Conservation (phyloP, 1,140 invertebrate species). For the Epicauta chinensis region DNA sequence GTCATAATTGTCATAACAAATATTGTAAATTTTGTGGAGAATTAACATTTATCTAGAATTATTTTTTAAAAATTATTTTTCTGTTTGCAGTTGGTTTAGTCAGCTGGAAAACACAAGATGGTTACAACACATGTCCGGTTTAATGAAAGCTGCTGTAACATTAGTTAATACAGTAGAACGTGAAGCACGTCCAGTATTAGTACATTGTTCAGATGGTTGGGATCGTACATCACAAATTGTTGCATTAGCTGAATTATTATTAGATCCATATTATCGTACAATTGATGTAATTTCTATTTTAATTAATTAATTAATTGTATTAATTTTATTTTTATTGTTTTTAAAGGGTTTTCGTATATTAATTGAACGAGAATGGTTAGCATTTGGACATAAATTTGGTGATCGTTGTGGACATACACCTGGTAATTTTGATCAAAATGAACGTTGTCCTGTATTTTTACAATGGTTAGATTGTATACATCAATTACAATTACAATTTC, state of each 20-base stretch:
- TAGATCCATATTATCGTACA: constrained; percentile 92
- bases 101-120: constrained; percentile 82
- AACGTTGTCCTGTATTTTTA: constrained; percentile 92
- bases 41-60: no score
- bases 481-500: constrained; percentile 85
- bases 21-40: no score
- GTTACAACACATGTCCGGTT: constrained; percentile 80
- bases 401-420: constrained; percentile 87
- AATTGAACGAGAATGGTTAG: constrained; percentile 91
- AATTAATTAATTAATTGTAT: neutral
- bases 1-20: no score
- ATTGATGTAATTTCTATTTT: constrained; percentile 62
- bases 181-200: constrained; percentile 83
- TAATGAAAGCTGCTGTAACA: constrained; percentile 72
- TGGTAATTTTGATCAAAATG: constrained; percentile 78
- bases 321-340: neutral
- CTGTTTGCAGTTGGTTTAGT: constrained; percentile 72
- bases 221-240: constrained; percentile 94
- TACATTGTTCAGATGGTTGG: constrained; percentile 97
- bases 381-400: constrained; percentile 96
- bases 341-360: constrained; percentile 82
- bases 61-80: constrained; percentile 2
- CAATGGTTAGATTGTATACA: constrained; percentile 97
- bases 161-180: constrained; percentile 74
- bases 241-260: constrained; percentile 80